A percentile compares a stretch with the other conserved stretches of the same genome.
These are phyloP conservation scores for Ooceraea biroi DNA, from an alignment of 1,140 invertebrate genomes.

Conservation along the genomic window DNA sequence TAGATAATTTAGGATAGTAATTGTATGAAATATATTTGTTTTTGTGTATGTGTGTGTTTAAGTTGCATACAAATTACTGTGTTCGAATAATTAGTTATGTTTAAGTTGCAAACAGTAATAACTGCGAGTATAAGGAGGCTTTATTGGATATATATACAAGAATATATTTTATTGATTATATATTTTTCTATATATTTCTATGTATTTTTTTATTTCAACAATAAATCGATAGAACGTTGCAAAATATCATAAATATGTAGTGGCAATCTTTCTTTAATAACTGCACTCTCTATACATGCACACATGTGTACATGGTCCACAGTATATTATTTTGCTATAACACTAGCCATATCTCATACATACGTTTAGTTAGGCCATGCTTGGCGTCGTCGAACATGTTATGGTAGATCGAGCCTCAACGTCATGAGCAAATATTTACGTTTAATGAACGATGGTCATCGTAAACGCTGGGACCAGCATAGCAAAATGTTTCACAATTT, in stretches of 20 bases:
- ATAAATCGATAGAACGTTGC: not conserved
- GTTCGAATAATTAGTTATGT: conserved; percentile 31
- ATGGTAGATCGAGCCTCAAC: conserved; percentile 15
- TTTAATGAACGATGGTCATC: conserved; percentile 41
- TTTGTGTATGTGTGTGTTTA: too few relatives aligned
- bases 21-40: too few relatives aligned
- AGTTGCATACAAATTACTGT: not conserved
- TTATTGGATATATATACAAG: not conserved
- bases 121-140: not conserved
- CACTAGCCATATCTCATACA: not conserved
- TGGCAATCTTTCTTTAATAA: conserved; percentile 6
- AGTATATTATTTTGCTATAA: conserved; percentile 18
- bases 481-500: conserved; percentile 34
- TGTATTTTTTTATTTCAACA: too few relatives aligned
- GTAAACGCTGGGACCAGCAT: conserved; percentile 20
- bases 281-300: not conserved
- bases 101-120: conserved; percentile 23
- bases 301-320: too few relatives aligned
- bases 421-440: conserved; percentile 37
- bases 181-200: not conserved
- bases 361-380: conserved; percentile 25
- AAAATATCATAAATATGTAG: not conserved
- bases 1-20: too few relatives aligned
- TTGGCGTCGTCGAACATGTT: conserved; percentile 6
- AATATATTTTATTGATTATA: not conserved